Percentiles rank a stretch among this genome's conserved stretches.
These are phyloP conservation scores for Andrena marginata DNA, from an alignment of 2,888 invertebrate genomes.

Conservation along the genomic window DNA sequence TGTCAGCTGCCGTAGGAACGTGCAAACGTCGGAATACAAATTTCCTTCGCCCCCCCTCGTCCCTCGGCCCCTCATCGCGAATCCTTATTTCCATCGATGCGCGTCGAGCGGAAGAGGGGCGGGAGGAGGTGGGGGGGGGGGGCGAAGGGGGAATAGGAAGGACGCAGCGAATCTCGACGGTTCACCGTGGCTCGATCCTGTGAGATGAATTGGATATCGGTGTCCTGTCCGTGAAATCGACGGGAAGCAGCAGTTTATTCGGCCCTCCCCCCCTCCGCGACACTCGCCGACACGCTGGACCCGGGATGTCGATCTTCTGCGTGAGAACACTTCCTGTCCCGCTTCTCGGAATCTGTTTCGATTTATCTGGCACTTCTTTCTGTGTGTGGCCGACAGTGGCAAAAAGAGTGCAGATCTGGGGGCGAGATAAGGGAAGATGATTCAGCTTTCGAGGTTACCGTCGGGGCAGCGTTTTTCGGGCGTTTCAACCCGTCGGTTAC, in stretches of 20 bases:
- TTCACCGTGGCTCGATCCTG: neutral
- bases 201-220: slow-evolving; percentile 38
- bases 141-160: neutral
- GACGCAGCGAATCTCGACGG: slow-evolving; percentile 16
- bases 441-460: neutral
- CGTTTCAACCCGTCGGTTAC: neutral
- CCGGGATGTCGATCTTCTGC: slow-evolving; percentile 50
- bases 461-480: neutral
- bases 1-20: slow-evolving; percentile 26
- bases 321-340: slow-evolving; percentile 30
- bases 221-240: slow-evolving; percentile 30
- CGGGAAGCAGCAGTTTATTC: neutral
- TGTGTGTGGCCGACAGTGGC: neutral
- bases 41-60: neutral
- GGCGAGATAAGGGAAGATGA: neutral
- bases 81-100: neutral
- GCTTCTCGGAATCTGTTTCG: neutral
- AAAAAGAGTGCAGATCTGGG: neutral
- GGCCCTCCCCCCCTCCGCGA: neutral
- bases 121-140: neutral
- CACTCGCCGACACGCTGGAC: neutral
- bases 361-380: neutral
- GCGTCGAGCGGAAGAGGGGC: neutral
- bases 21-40: slow-evolving; percentile 37
- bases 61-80: neutral